A percentile compares a stretch with the other conserved stretches of the same genome.
phyloP scores from a whole-genome alignment of 2,113 vertebrate genomes.

The Eolophus roseicapilla region DNA sequence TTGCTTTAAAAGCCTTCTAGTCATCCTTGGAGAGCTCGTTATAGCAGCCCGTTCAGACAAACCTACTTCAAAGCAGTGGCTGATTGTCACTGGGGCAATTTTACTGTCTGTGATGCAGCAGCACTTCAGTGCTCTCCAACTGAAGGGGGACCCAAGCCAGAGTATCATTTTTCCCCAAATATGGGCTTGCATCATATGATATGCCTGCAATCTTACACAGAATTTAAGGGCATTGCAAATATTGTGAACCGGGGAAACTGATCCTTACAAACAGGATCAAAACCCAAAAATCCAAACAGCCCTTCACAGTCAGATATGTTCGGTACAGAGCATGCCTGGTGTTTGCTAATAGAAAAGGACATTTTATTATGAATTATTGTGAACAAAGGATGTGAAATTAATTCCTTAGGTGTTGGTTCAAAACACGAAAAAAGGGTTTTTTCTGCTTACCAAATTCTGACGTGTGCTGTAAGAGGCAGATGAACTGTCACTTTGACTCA shows the following conservation, averaged over 20 bases:
- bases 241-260: neutral
- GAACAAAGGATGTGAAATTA: neutral
- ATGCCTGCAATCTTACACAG: neutral
- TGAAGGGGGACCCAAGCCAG: neutral
- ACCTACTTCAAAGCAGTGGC: neutral
- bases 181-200: neutral
- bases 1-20: neutral
- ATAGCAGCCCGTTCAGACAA: neutral
- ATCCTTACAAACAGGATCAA: neutral
- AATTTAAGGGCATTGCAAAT: neutral
- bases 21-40: neutral
- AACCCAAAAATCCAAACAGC: neutral
- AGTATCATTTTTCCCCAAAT: neutral
- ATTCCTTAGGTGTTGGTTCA: neutral
- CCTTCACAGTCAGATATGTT: neutral
- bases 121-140: neutral
- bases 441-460: neutral
- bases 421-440: neutral
- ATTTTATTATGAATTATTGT: neutral
- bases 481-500: neutral
- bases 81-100: neutral
- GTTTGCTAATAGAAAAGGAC: neutral
- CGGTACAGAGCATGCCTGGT: neutral
- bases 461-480: neutral
- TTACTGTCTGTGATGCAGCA: neutral